Percentiles rank a stretch among this genome's conserved stretches.
phyloP scores from a whole-genome alignment of 2,113 vertebrate species.

The Tragelaphus strepsiceros region DNA sequence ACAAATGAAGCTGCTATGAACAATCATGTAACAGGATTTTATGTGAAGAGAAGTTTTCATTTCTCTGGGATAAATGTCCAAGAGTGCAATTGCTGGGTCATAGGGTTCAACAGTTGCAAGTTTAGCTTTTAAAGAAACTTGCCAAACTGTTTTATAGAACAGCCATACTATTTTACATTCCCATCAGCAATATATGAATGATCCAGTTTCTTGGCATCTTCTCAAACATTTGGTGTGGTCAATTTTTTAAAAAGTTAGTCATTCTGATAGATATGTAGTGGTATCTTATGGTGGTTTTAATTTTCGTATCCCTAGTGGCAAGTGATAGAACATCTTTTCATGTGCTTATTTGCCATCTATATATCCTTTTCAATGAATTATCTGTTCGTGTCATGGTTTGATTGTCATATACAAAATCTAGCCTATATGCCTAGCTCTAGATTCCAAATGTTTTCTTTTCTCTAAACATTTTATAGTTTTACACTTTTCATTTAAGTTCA shows the following conservation, averaged over 20 bases:
- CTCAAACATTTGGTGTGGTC: neutral
- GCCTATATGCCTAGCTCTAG: neutral
- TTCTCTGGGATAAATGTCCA: neutral
- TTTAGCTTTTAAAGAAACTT: neutral
- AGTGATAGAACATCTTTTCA: constrained; percentile 20
- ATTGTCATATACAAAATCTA: neutral
- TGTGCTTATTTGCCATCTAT: neutral
- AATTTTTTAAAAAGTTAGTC: fast-evolving
- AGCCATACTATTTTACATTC: constrained; percentile 4
- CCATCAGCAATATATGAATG: neutral
- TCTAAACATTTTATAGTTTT: neutral
- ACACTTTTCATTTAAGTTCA: neutral
- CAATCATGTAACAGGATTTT: constrained; percentile 22
- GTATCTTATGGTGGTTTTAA: constrained; percentile 11
- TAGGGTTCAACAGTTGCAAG: neutral
- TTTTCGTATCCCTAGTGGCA: neutral
- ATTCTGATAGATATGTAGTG: neutral
- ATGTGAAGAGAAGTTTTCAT: neutral
- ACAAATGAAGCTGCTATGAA: neutral
- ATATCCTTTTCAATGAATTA: neutral
- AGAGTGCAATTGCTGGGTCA: neutral
- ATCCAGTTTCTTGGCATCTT: neutral
- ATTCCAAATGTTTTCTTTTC: constrained; percentile 1
- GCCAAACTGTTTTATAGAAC: constrained; percentile 9
- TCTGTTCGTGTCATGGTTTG: neutral